phyloP scores from a whole-genome alignment of 2,888 invertebrate genomes.

The Carabus problematicus region DNA sequence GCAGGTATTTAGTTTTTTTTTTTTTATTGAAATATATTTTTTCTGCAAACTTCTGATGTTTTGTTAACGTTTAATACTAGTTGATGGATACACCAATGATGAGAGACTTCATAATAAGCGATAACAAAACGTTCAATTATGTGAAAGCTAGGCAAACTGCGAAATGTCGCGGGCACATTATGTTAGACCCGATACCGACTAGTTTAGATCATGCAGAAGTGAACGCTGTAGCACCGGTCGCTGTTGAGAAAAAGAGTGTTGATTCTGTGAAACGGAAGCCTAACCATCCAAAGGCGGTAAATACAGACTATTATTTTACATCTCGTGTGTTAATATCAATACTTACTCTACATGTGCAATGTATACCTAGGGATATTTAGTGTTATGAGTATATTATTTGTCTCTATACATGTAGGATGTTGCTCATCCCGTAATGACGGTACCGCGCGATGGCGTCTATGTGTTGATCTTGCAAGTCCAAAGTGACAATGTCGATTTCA shows the following conservation, averaged over 20 bases:
- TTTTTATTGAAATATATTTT: background rate
- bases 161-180: constrained; percentile 33
- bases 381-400: background rate
- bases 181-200: background rate
- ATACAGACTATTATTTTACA: background rate
- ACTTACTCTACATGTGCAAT: background rate
- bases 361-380: constrained; percentile 1
- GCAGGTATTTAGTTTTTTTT: constrained; percentile 50
- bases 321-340: background rate
- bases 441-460: constrained; percentile 77
- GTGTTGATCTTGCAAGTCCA: constrained; percentile 65
- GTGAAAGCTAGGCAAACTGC: constrained; percentile 17
- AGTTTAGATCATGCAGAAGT: background rate
- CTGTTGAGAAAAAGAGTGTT: constrained; percentile 10
- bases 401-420: constrained; percentile 32
- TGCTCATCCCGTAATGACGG: constrained; percentile 63
- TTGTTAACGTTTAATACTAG: constrained; percentile 9
- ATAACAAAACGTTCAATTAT: constrained; percentile 26
- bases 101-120: background rate
- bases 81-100: constrained; percentile 18
- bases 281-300: constrained; percentile 28
- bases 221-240: background rate
- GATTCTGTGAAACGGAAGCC: constrained; percentile 23
- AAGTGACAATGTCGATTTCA: constrained; percentile 61
- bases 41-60: background rate